phyloP scores from a whole-genome alignment of 2,797 vertebrate genomes.

The Rallus crepitans region DNA sequence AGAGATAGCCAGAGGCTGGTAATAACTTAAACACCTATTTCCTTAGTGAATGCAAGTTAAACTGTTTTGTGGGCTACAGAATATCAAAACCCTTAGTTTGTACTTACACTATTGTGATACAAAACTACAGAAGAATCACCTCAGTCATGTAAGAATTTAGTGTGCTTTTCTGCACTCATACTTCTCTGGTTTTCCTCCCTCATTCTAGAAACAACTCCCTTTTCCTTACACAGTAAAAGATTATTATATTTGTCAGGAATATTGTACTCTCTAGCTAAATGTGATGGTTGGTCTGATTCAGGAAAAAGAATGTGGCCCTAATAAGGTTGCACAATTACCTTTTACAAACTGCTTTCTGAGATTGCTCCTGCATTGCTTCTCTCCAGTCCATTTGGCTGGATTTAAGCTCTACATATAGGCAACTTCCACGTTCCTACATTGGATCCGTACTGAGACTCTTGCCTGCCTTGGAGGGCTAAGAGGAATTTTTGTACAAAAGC shows the following conservation, averaged over 20 bases:
- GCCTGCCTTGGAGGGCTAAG: too few relatives aligned
- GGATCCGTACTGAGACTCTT: neutral
- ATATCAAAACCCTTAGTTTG: neutral
- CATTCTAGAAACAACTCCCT: neutral
- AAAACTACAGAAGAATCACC: neutral
- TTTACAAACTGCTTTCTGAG: neutral
- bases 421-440: neutral
- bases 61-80: neutral
- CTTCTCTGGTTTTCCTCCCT: neutral
- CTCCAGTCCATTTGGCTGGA: neutral
- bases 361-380: neutral
- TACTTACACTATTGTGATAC: neutral
- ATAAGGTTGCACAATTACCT: neutral
- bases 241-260: neutral
- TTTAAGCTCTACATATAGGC: neutral
- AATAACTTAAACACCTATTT: neutral
- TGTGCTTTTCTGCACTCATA: neutral
- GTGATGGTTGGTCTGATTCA: neutral
- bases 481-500: neutral
- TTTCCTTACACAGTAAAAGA: neutral
- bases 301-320: neutral
- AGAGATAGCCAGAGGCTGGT: neutral
- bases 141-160: neutral
- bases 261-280: neutral
- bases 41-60: neutral